Evolutionary conservation across 2,888 invertebrate genomes (phyloP), one percentile per base, ranked within the genome.

Genomic region (Drosophila gaucha): DNA sequence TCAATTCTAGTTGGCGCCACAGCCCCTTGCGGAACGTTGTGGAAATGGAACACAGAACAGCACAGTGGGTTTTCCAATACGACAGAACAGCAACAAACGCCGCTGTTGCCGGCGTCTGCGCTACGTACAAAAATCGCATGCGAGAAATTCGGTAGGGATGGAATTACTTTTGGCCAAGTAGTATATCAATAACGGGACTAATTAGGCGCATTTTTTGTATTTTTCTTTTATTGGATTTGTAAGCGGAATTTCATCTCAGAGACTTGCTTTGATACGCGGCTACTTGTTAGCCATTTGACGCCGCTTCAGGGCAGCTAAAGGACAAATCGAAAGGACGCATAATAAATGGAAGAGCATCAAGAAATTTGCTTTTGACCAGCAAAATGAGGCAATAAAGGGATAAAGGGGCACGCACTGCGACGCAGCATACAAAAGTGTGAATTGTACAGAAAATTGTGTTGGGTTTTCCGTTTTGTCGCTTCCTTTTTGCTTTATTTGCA

Each of bases 341-440:
- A 80, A 86, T 63, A 80, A 86, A 80, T 80, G 62, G 84, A 49
- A 49, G 51, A 80, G 74, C 77, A 80, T 60, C 66, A 52, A 50
- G 35, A 65, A 69, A 50, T 62, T 60, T 64, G 26, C 47, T 33
- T 55, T 51, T 55, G 59, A 24, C 67, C 74, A 59, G 56, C 22
- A 44, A 49, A 51, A 51, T 49, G 31, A 33, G 41, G 31, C 28
- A 62, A 67, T 38, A 41, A 56, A 57, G 49, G 50, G 26, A 62
- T 67, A 52, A 31, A 47, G 38, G 38, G 54, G 38, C 78, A 62
- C 57, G 51, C 56, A 49, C 43, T 43, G 38, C 52, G 38, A 44
- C 43, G 18, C 16, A 44, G 43, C 12, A 16, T 31, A 33, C 60
- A 55, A 65, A 75, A 67, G 65, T 70, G 74, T 55, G 67, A 74